Base-by-base conservation (phyloP, 2,888 invertebrate species). In the Dryobota labecula region DNA sequence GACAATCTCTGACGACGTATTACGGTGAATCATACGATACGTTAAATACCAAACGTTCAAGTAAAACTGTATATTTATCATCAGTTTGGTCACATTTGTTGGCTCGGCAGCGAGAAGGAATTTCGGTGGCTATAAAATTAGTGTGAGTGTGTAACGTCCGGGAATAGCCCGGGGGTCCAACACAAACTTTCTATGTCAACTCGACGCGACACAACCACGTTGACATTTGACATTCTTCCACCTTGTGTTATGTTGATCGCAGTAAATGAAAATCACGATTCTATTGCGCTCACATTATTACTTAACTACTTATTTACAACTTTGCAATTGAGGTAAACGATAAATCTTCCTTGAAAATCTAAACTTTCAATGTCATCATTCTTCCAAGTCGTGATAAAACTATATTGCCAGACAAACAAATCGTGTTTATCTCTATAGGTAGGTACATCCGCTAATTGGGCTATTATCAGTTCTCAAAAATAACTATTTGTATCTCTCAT, bases 71-170 rank as follows among this genome's bases (percentile, higher is more conserved):
- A 62, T 60, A 65, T 66, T 76, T 76, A 74, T 64, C 64, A 80
- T 76, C 62, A 72, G 65, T 74, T 85, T 82, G 82, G 88, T 85
- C 84, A 84, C 82, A 83, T 85, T 84, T 82, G 87, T 80, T 80
- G 74, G 76, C 65, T 83, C 82, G 49, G 80, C 83, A 80, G 80
- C 84, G 75, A 65, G 78, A 47, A 85, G 89, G 89, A 89, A 91
- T 91, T 91, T 91, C 90, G 87, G 93, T 93, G 93, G 91, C 93
- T 92, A 92, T 94, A 93, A 94, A 94, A 93, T 92, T 91, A 91
- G 93, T 93, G 91, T 90, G 88, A 90, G 82, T 79, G 90, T 93
- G 92, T 83, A 84, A 94, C 76, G 87, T 93, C 93, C 90, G 87
- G 89, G 92, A 93, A 94, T 83, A 81, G 73, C 83, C 84, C 78